Percentiles rank a stretch among this genome's conserved stretches.
Conservation (phyloP, 2,888 invertebrate genomes). For the Monochamus alternatus region DNA sequence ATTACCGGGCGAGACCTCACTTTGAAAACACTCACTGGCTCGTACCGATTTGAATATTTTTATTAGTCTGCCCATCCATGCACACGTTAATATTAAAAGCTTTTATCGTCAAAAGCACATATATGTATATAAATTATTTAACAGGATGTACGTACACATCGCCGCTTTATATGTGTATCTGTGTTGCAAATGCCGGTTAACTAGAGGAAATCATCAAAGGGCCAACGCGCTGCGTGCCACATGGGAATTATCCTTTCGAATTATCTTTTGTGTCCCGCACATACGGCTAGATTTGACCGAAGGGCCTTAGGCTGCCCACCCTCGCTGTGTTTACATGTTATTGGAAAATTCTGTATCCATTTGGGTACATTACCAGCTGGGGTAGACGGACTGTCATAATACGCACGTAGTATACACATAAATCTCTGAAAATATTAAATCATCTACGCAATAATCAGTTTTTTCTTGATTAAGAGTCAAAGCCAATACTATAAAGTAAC, state of each 20-base stretch:
- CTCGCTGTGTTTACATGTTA: slow-evolving; percentile 65
- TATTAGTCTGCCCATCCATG: slow-evolving; percentile 37
- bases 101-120: slow-evolving; percentile 58
- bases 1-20: neutral
- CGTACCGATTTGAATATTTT: slow-evolving; percentile 23
- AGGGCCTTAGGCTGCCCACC: slow-evolving; percentile 51
- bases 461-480: no score
- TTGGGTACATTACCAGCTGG: slow-evolving; percentile 59
- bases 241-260: slow-evolving; percentile 68
- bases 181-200: slow-evolving; percentile 63
- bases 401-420: no score
- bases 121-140: slow-evolving; percentile 64
- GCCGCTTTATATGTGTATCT: slow-evolving; percentile 62
- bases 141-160: slow-evolving; percentile 63
- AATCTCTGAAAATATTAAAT: no score
- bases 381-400: neutral
- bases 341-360: slow-evolving; percentile 63
- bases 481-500: no score
- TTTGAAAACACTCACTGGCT: slow-evolving; percentile 15
- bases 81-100: slow-evolving; percentile 52
- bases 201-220: slow-evolving; percentile 67
- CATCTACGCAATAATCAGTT: no score
- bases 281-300: slow-evolving; percentile 58
- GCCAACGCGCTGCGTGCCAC: slow-evolving; percentile 64
- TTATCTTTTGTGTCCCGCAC: slow-evolving; percentile 66